Evolutionary conservation across 2,888 invertebrate genomes (phyloP).

Genomic region (Noctua janthe): DNA sequence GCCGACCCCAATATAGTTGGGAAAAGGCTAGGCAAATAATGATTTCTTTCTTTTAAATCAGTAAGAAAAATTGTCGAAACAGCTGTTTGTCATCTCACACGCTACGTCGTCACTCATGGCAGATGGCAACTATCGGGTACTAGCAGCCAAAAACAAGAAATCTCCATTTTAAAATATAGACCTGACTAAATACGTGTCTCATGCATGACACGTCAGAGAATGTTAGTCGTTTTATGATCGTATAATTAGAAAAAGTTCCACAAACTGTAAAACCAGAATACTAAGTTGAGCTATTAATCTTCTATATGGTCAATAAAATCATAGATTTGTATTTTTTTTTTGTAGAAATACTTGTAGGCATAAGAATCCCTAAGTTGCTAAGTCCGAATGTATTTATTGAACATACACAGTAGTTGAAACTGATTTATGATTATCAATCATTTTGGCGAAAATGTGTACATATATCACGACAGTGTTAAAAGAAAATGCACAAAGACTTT

Average conservation of each 20-base stretch:
- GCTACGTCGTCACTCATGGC: not conserved
- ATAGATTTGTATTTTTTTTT: not conserved
- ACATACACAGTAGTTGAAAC: too few species aligned
- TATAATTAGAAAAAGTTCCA: conserved; percentile 14
- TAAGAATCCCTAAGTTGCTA: not conserved
- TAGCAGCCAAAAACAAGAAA: not conserved
- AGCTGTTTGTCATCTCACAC: not conserved
- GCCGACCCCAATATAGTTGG: too few species aligned
- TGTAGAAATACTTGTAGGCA: not conserved
- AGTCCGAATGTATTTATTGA: not conserved
- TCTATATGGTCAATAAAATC: conserved; percentile 14
- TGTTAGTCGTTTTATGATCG: conserved; percentile 3
- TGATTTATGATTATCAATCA: too few species aligned
- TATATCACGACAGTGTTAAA: too few species aligned
- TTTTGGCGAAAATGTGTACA: too few species aligned
- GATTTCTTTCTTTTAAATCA: not conserved
- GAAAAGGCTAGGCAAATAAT: too few species aligned
- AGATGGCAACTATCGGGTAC: not conserved
- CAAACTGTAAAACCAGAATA: conserved; percentile 24
- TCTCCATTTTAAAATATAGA: not conserved
- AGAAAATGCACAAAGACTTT: too few species aligned
- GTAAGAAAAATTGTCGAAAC: not conserved
- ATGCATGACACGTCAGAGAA: not conserved
- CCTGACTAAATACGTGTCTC: not conserved
- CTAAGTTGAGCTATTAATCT: conserved; percentile 17